These are phyloP conservation scores for Synanthedon formicaeformis DNA, from an alignment of 2,888 invertebrate species.

Conservation along the genomic window DNA sequence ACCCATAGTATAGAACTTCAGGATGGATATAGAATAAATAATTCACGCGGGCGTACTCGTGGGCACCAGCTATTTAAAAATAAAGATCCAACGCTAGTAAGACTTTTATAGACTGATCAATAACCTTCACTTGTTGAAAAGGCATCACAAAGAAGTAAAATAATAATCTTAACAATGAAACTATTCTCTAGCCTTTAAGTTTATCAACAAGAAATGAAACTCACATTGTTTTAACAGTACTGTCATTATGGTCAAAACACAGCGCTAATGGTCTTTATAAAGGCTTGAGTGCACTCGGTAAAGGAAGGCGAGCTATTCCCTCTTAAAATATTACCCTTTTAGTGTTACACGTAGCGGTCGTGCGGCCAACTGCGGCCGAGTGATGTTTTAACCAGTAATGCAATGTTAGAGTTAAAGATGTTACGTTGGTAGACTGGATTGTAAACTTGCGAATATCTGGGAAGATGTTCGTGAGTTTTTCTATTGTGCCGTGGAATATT, in stretches of 20 bases:
- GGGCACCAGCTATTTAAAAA: too few relatives aligned
- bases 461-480: too few relatives aligned
- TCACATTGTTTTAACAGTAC: conserved; percentile 1
- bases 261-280: conserved; percentile 43
- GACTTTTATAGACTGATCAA: too few relatives aligned
- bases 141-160: too few relatives aligned
- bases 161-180: neutral
- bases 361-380: conserved; percentile 19
- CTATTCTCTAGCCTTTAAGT: neutral
- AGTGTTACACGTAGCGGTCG: conserved; percentile 39
- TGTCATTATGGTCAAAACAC: conserved; percentile 29
- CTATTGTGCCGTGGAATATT: too few relatives aligned
- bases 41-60: too few relatives aligned
- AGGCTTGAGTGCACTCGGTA: conserved; percentile 49
- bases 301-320: conserved; percentile 36
- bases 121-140: too few relatives aligned
- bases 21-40: too few relatives aligned
- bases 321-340: conserved; percentile 62
- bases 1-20: too few relatives aligned
- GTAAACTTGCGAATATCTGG: neutral
- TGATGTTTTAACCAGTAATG: conserved; percentile 28
- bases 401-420: conserved; percentile 5
- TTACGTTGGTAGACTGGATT: conserved; percentile 1
- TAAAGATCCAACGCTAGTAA: too few relatives aligned
- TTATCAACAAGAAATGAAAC: neutral